Evolutionary conservation across 37 sponge, comb jelly and placozoan species (phyloP), one percentile per base, ranked within the genome.

Genomic region (Tethya wilhelma): DNA sequence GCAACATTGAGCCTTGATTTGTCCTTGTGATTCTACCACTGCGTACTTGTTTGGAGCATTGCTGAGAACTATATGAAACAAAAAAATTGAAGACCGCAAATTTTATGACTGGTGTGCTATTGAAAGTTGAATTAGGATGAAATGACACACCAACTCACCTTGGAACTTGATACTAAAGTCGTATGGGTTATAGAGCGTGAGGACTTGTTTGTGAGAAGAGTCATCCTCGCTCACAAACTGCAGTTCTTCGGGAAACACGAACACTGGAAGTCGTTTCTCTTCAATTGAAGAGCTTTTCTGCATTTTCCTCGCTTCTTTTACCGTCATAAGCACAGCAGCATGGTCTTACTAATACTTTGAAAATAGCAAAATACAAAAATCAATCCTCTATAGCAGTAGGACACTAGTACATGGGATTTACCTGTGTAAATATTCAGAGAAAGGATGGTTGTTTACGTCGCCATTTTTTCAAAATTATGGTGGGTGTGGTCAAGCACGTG

Each of bases 111-210:
- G 53, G 22, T 17, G 63, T n/a, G 28, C 6, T 7, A 7, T 25
- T 25, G 28, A 60, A 6, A n/a, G 7, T 60, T n/a, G 22, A 60
- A n/a, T 26, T 26, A 60, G 26, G 26, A 7, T 60, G 28, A 26
- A 7, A 25, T 60, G 53, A 14, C 53, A 7, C 22, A 25, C 28
- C 63, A 7, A 25, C 62, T 39, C 26, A 94, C 97, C 83, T 88
- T 85, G 58, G 44, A 79, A 96, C 60, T 53, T 42, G 19, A 96
- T 40, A 57, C 58, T 76, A 38, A 90, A 90, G 60, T 94, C 89
- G 67, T 91, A 96, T 11, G 97, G 91, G 49, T 96, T 96, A 66
- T 93, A 96, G 49, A 96, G 39, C 20, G 97, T 96, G 2, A 96
- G 86, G 7, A 90, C 56, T 38, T 78, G 78, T 77, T 91, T 94